Evolutionary conservation across 2,888 invertebrate genomes (phyloP), one percentile per base, ranked within the genome.

Genomic region (Allacma fusca): DNA sequence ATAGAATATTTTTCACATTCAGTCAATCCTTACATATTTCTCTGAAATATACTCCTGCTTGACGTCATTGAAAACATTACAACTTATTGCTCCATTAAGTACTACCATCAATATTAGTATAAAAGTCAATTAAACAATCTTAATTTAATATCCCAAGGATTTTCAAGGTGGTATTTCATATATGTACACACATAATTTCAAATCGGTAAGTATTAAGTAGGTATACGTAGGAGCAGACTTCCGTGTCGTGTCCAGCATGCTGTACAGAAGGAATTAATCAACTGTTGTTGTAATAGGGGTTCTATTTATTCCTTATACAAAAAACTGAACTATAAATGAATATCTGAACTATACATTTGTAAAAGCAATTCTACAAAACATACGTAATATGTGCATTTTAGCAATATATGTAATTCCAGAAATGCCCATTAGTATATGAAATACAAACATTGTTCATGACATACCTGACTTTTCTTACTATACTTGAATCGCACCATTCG

Each of bases 401-500:
- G n/a, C n/a, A n/a, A n/a, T n/a, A n/a, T n/a, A n/a, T n/a, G n/a
- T n/a, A n/a, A n/a, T n/a, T n/a, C n/a, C n/a, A n/a, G n/a, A n/a
- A n/a, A 34, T 9, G 4, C 5, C 4, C 4, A 34, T 34, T 34
- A 34, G 19, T 16, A 26, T 62, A 62, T 19, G 9, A 26, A 62
- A 23, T 9, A 16, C 9, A 62, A 62, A 24, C 9, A 19, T 23
- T n/a, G 13, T 21, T 62, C 19, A n/a, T 4, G 5, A 64, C 50
- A 59, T 78, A 82, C 82, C 78, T 82, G 80, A 28, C 71, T 75
- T 65, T 80, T 82, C 43, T 78, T 80, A 50, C 83, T 82, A 78
- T 82, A 84, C 68, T 83, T 83, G 72, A 84, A 84, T 43, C 83
- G 77, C 62, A 84, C 82, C 82, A 82, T 84, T 28, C 84, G 67